Base-by-base conservation (phyloP, 64 coral and sea anemone species). In the Montipora sp. region DNA sequence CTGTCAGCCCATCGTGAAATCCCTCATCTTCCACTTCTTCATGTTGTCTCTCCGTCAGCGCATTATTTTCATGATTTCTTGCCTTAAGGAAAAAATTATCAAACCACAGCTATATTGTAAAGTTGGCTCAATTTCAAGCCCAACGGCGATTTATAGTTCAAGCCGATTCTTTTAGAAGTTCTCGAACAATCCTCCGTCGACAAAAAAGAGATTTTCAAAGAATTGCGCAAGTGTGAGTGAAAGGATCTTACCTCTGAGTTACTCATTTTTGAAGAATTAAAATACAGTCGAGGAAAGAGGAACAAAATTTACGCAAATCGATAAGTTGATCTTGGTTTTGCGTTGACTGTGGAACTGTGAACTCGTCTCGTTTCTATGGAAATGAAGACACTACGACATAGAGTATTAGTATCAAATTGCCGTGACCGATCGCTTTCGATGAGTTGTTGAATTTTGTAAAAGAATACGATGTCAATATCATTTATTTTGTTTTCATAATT, bases 331-430 rank as follows among this genome's bases (percentile, higher is more conserved):
- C 44, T 67, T 50, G 2, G 13, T 2, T 63, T 63, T 12, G 5
- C 12, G 57, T 27, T 16, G 57, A 8, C 1, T 75, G 73, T 13
- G 4, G 15, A 79, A 51, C 47, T 82, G 8, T n/a, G 48, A 16
- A 13, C 53, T 57, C 36, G 36, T 16, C 11, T 46, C 18, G 82
- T 84, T 84, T 84, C 82, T 67, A 84, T 84, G 82, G 82, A 48
- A 84, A 84, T 84, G 45, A 70, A 21, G 36, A 9, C 27, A 10
- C 7, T 13, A 11, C 6, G 53, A 45, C 75, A 47, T 13, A 48
- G 7, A 19, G 46, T 36, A 24, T 24, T 24, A 49, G 14, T 77
- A 36, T 78, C 75, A n/a, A 78, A 78, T 78, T 78, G 8, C 60
- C 60, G 60, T 63, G 53, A 57, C 53, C 53, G 7, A 11, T 6